Conservation (phyloP, 1,140 invertebrate genomes). For the Coptotermes formosanus region DNA sequence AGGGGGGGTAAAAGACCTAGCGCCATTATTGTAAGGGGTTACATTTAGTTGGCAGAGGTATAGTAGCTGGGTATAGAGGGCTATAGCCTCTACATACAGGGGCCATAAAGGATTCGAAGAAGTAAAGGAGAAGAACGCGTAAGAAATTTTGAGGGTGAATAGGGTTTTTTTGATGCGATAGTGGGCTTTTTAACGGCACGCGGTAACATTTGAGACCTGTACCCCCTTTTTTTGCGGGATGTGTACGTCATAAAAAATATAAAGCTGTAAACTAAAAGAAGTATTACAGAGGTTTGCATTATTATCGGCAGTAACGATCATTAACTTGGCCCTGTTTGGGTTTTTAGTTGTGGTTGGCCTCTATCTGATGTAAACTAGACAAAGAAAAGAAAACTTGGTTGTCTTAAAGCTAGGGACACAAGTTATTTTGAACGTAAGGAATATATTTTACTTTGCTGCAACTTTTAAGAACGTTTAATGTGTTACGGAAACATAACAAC, state of each 20-base stretch:
- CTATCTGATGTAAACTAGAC: not conserved
- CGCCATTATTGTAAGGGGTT: slow-evolving; percentile 30
- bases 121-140: slow-evolving; percentile 24
- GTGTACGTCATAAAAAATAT: slow-evolving; percentile 9
- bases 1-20: not conserved
- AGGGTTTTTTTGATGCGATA: slow-evolving; percentile 18
- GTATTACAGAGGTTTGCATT: not conserved
- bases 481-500: not conserved
- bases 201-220: not conserved
- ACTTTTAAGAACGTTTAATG: not conserved
- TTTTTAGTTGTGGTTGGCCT: not conserved
- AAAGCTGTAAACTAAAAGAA: not conserved
- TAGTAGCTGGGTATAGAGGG: slow-evolving; percentile 27
- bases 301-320: not conserved
- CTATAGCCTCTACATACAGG: slow-evolving; percentile 30
- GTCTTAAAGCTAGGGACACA: not conserved
- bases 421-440: not conserved
- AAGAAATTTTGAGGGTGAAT: slow-evolving; percentile 21
- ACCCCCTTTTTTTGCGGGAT: not conserved
- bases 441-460: not conserved
- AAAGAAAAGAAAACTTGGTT: not conserved
- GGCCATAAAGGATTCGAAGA: slow-evolving; percentile 29
- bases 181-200: slow-evolving; percentile 13
- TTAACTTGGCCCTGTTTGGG: not conserved
- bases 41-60: slow-evolving; percentile 25